Evolutionary conservation across 2,113 vertebrate species (phyloP).

Genomic region (Dendropsophus ebraccatus): DNA sequence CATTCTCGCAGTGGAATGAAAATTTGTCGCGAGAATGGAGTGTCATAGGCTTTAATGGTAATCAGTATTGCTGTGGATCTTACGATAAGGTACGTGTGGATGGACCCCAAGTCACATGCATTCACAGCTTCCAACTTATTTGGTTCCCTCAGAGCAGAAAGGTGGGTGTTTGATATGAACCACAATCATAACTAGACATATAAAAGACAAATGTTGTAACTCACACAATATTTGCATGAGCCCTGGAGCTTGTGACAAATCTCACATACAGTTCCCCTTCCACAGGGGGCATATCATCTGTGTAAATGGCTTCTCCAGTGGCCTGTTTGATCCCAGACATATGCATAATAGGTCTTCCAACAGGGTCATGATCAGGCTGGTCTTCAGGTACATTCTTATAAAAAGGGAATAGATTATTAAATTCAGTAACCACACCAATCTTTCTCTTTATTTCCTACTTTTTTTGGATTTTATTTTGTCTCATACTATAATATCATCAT

Average conservation of each 20-base stretch:
- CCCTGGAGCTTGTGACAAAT: slow-evolving; percentile 84
- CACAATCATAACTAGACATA: neutral
- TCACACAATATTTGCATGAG: slow-evolving; percentile 85
- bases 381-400: slow-evolving; percentile 70
- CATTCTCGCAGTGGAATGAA: too few relatives aligned
- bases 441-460: too few relatives aligned
- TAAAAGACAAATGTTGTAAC: too few relatives aligned
- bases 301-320: slow-evolving; percentile 87
- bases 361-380: slow-evolving; percentile 79
- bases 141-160: neutral
- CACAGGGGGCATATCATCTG: slow-evolving; percentile 82
- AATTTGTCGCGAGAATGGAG: too few relatives aligned
- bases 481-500: too few relatives aligned
- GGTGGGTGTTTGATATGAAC: neutral
- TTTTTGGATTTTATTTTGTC: too few relatives aligned
- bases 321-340: slow-evolving; percentile 83
- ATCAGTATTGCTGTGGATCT: too few relatives aligned
- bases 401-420: slow-evolving; percentile 47
- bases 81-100: too few relatives aligned
- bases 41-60: too few relatives aligned
- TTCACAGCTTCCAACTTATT: neutral
- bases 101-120: neutral
- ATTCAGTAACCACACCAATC: too few relatives aligned
- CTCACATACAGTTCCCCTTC: slow-evolving; percentile 84
- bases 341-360: slow-evolving; percentile 87